Evolutionary conservation across 2,113 vertebrate species (phyloP).

Genomic region (Cavia aperea): DNA sequence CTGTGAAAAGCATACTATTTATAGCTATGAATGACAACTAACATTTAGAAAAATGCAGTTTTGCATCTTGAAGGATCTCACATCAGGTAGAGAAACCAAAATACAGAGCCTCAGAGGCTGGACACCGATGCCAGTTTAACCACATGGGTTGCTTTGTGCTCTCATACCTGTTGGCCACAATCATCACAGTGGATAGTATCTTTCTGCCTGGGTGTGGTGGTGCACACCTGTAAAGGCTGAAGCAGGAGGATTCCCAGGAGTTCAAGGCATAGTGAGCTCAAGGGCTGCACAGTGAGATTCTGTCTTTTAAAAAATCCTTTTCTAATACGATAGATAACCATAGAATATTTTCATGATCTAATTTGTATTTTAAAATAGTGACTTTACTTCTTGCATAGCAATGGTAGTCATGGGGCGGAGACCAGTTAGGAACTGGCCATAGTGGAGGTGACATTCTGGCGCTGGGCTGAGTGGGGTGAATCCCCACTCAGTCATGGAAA

Average conservation of each 20-base stretch:
- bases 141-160: no score
- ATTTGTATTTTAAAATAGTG: not conserved
- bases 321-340: not conserved
- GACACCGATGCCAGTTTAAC: no score
- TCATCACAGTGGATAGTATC: no score
- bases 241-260: not conserved
- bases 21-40: no score
- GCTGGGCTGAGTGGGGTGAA: not conserved
- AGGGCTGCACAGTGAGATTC: not conserved
- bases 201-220: no score
- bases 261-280: not conserved
- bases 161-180: no score
- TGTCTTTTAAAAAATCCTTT: not conserved
- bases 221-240: not conserved
- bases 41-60: no score
- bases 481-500: not conserved
- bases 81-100: no score
- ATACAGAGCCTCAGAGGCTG: no score
- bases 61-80: no score
- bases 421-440: fast-evolving
- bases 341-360: not conserved
- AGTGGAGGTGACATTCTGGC: not conserved
- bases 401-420: not conserved
- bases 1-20: no score
- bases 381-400: not conserved